Conservation (phyloP, 2,113 vertebrate species). For the Phrynosoma blainvillii region DNA sequence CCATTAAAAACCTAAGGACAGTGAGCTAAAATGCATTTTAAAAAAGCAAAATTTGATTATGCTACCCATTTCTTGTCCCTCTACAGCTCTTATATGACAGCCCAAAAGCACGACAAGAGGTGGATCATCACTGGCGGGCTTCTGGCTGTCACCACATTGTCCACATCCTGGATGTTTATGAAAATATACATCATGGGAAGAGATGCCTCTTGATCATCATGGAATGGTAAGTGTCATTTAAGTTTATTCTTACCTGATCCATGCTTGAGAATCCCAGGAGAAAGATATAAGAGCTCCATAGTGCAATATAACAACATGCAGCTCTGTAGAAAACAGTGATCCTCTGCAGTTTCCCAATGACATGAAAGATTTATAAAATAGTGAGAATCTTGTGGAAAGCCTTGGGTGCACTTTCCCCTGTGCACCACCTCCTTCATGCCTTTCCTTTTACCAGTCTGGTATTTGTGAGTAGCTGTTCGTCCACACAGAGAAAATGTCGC, state of each 20-base stretch:
- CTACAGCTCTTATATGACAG: slow-evolving; percentile 89
- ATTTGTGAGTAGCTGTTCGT: neutral
- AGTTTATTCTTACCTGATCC: neutral
- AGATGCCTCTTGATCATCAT: slow-evolving; percentile 97
- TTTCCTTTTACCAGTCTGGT: neutral
- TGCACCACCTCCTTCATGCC: neutral
- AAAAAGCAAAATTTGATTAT: neutral
- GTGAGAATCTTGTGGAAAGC: neutral
- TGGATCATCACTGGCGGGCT: slow-evolving; percentile 91
- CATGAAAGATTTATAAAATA: neutral
- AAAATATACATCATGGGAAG: slow-evolving; percentile 95
- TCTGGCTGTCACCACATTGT: slow-evolving; percentile 91
- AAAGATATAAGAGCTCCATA: neutral
- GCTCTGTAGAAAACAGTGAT: neutral
- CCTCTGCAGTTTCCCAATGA: neutral
- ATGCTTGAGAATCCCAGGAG: neutral
- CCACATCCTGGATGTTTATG: slow-evolving; percentile 88
- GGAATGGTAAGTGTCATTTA: slow-evolving; percentile 87
- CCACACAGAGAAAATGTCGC: neutral
- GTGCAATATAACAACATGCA: neutral
- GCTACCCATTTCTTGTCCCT: slow-evolving; percentile 4
- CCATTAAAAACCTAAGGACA: neutral
- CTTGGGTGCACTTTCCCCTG: neutral
- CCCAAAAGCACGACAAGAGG: slow-evolving; percentile 92
- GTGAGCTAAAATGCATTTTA: neutral